Evolutionary conservation across 2,888 invertebrate species (phyloP).

Genomic region (Brachynemurus nebulosus): DNA sequence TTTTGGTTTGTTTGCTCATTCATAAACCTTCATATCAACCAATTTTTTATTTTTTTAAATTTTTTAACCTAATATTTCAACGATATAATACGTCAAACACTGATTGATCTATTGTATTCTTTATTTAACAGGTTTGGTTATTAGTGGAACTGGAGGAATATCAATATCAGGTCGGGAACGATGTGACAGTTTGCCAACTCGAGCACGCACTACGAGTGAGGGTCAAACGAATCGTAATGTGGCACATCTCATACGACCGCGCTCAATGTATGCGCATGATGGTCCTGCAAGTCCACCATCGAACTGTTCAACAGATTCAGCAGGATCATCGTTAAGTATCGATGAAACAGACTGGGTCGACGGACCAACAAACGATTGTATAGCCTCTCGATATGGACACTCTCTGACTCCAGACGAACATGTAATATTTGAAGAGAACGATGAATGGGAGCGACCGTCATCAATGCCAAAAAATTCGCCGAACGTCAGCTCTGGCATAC

Average conservation of each 20-base stretch:
- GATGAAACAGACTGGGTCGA: conserved; percentile 38
- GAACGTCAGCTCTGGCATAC: conserved; percentile 9
- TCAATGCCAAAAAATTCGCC: conserved; percentile 7
- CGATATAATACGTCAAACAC: too few relatives aligned
- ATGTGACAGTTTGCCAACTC: conserved; percentile 70
- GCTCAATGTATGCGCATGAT: conserved; percentile 34
- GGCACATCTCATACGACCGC: conserved; percentile 25
- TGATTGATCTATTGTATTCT: too few relatives aligned
- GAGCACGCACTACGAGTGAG: conserved; percentile 52
- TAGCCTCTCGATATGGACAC: conserved; percentile 31
- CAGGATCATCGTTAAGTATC: conserved; percentile 52
- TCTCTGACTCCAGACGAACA: conserved; percentile 48
- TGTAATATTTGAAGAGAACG: conserved; percentile 48
- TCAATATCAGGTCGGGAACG: conserved; percentile 43
- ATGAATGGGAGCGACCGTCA: conserved; percentile 25
- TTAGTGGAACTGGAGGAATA: background rate
- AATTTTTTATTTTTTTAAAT: too few relatives aligned
- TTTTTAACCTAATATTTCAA: too few relatives aligned
- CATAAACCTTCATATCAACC: too few relatives aligned
- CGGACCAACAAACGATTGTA: conserved; percentile 17
- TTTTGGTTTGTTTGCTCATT: too few relatives aligned
- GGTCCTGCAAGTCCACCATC: conserved; percentile 47
- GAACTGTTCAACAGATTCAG: conserved; percentile 47
- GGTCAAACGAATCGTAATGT: conserved; percentile 21
- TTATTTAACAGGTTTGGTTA: background rate